Percentiles rank a stretch among this genome's conserved stretches.
Conservation (phyloP, 2,888 invertebrate species). For the Malacosoma neustria region DNA sequence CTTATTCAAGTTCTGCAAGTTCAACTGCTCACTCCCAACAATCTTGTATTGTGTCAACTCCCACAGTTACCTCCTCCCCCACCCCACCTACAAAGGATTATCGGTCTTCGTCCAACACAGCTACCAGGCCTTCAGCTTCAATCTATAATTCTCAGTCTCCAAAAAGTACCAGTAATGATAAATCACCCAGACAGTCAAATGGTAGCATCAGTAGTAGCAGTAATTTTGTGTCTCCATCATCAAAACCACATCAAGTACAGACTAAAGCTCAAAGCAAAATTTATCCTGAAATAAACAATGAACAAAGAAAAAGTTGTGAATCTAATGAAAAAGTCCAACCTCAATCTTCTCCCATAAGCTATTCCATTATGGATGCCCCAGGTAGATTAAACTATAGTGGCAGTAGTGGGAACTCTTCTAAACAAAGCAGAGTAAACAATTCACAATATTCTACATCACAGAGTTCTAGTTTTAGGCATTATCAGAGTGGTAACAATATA, state of each 20-base stretch:
- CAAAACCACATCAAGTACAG: slow-evolving; percentile 76
- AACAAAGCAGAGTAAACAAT: slow-evolving; percentile 59
- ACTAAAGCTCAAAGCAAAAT: slow-evolving; percentile 86
- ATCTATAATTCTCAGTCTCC: slow-evolving; percentile 60
- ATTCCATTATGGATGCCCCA: slow-evolving; percentile 82
- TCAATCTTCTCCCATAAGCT: slow-evolving; percentile 84
- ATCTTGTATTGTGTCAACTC: slow-evolving; percentile 83
- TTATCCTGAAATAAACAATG: slow-evolving; percentile 79
- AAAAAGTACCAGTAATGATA: slow-evolving; percentile 48
- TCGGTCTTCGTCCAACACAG: slow-evolving; percentile 70
- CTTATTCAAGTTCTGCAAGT: slow-evolving; percentile 75
- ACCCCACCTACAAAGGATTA: slow-evolving; percentile 77
- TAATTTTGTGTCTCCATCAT: slow-evolving; percentile 71
- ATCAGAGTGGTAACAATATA: slow-evolving; percentile 75
- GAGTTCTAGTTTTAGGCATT: slow-evolving; percentile 76
- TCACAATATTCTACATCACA: slow-evolving; percentile 71
- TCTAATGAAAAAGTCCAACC: slow-evolving; percentile 67
- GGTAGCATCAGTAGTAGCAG: slow-evolving; percentile 48
- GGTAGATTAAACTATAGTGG: slow-evolving; percentile 77
- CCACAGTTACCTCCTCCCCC: slow-evolving; percentile 67
- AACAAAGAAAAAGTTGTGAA: slow-evolving; percentile 72
- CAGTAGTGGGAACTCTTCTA: slow-evolving; percentile 65
- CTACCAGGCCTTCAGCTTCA: slow-evolving; percentile 59
- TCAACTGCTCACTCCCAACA: slow-evolving; percentile 78
- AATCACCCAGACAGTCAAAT: slow-evolving; percentile 44